Base-by-base conservation (phyloP, 1,140 invertebrate species). In the Nephila pilipes region DNA sequence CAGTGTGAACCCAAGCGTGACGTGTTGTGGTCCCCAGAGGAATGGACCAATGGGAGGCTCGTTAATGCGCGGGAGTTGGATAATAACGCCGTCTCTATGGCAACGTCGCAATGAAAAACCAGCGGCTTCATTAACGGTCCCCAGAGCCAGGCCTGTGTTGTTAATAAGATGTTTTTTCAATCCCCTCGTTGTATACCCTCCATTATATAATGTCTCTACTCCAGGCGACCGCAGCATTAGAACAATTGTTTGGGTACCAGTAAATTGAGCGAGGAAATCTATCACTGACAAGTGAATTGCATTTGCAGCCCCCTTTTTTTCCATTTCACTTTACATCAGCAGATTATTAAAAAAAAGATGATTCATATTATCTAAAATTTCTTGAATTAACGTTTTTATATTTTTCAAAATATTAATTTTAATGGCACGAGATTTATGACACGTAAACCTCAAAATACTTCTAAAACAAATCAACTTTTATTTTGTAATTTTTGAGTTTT, bases 1-100 rank as follows among this genome's bases (percentile, higher is more conserved):
- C 80, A 65, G 89, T 58, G 25, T 60, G 88, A 36, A 36, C 79
- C 22, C n/a, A 83, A 63, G 55, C 89, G 79, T 91, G 79, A 91
- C 89, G 69, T 83, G 80, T 91, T 60, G 80, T 63, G 87, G 80
- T 91, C 80, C 89, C 89, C 54, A 16, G 63, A 20, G 87, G 36
- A 54, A 29, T 36, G 57, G 75, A 65, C 89, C 89, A 90, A 90
- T 90, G 18, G 54, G 65, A 55, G 65, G 36, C 69, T 90, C 87
- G 69, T 90, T 90, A 90, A 65, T 90, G 87, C 87, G 87, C 87
- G 87, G 87, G 87, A 90, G 87, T 90, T 80, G 65, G 46, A 55
- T 90, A 90, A 90, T 90, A 90, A 58, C 65, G n/a, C 29, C n/a
- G 87, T 90, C 8, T 10, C 65, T 25, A 57, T 90, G 87, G 75